Percentiles rank a stretch among this genome's conserved stretches.
Conservation (phyloP, 2,797 vertebrate genomes). For the Bovichtus variegatus region DNA sequence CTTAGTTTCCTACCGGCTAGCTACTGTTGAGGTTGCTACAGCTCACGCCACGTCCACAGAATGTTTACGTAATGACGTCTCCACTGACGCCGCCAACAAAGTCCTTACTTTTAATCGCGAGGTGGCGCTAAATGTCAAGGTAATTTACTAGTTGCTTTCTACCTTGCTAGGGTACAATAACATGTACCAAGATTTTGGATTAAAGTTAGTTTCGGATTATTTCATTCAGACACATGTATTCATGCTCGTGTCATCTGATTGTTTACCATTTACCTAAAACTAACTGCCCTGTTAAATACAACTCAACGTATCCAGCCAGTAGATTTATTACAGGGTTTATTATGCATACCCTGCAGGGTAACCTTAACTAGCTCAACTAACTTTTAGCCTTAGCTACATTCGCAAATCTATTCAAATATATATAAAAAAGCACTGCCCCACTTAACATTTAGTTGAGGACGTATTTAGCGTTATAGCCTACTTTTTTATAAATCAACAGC, state of each 20-base stretch:
- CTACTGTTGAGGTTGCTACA: conserved; percentile 27
- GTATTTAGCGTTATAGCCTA: not conserved
- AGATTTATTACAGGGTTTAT: not conserved
- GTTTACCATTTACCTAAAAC: no score
- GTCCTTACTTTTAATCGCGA: not conserved
- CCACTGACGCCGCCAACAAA: not conserved
- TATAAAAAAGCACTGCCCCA: not conserved
- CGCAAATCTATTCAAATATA: not conserved
- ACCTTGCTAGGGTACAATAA: no score
- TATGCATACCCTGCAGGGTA: not conserved
- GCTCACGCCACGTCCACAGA: conserved; percentile 86
- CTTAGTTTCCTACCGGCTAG: conserved; percentile 29
- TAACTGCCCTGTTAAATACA: not conserved
- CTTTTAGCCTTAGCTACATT: not conserved
- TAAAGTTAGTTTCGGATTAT: not conserved
- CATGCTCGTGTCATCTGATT: not conserved
- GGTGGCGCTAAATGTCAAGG: conserved; percentile 55
- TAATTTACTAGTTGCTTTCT: no score
- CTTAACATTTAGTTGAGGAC: not conserved
- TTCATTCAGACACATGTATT: not conserved
- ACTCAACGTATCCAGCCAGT: no score
- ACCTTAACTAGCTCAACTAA: not conserved
- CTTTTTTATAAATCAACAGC: not conserved
- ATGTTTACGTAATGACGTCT: conserved; percentile 81
- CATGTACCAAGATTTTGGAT: not conserved